Evolutionary conservation across 92 coral and sea anemone species (phyloP).

Genomic region (Palythoa heliodiscus): DNA sequence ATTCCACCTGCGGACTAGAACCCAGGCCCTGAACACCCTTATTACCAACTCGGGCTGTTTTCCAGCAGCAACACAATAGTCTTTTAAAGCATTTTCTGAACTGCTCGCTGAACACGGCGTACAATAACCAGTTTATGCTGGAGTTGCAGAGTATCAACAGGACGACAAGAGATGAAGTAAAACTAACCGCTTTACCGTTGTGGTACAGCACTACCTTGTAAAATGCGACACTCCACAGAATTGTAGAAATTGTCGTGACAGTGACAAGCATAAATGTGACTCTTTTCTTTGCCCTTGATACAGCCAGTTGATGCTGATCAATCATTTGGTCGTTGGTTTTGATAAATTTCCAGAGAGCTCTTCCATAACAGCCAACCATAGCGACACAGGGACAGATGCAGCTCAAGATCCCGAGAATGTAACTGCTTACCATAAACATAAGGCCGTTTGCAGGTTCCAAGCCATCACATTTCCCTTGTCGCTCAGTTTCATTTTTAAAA

Average conservation of each 20-base stretch:
- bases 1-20: not conserved
- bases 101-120: constrained; percentile 13
- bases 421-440: not conserved
- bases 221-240: not conserved
- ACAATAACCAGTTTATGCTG: constrained; percentile 22
- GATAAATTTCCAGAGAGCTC: not conserved
- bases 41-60: not conserved
- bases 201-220: not conserved
- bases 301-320: not conserved
- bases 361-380: not conserved
- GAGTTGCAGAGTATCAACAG: not conserved
- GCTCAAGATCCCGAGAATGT: not conserved
- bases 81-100: constrained; percentile 12
- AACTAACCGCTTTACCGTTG: too few species aligned
- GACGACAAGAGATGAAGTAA: not conserved
- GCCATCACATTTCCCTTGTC: not conserved
- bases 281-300: not conserved
- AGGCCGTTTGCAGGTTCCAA: not conserved
- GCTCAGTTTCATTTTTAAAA: not conserved
- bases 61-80: not conserved
- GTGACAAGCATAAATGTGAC: not conserved
- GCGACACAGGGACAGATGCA: not conserved
- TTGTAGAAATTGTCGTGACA: not conserved
- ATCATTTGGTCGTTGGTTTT: not conserved
- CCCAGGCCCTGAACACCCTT: not conserved